Conservation (phyloP, 1,140 invertebrate genomes). For the Cepaea nemoralis region DNA sequence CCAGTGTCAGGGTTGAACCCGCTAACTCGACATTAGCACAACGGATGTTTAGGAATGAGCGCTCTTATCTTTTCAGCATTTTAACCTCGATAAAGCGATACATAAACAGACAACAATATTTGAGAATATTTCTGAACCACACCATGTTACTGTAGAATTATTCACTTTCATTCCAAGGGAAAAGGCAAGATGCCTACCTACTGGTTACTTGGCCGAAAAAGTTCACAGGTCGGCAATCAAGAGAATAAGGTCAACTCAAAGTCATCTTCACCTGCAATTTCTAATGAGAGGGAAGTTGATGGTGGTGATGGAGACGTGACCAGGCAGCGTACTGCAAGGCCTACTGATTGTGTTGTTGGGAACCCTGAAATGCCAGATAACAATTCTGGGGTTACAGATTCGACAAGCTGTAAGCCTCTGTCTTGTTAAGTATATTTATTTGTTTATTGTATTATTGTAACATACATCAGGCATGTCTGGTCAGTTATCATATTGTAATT, state of each 20-base stretch:
- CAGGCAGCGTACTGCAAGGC: not conserved
- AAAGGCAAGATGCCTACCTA: slow-evolving; percentile 32
- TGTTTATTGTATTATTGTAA: too few species aligned
- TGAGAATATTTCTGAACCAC: too few species aligned
- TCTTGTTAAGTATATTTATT: too few species aligned
- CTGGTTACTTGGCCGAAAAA: slow-evolving; percentile 19
- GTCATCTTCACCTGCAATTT: not conserved
- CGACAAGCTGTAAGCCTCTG: not conserved
- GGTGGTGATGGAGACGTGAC: slow-evolving; percentile 38
- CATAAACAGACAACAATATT: too few species aligned
- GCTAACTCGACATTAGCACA: too few species aligned
- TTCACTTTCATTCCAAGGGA: slow-evolving; percentile 16
- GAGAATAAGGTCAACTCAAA: not conserved
- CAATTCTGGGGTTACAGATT: not conserved
- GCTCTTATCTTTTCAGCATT: too few species aligned
- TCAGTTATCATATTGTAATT: too few species aligned
- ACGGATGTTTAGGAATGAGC: too few species aligned
- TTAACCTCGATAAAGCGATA: too few species aligned
- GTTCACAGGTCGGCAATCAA: not conserved
- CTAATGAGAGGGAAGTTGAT: not conserved
- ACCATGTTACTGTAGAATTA: too few species aligned
- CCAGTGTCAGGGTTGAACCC: too few species aligned
- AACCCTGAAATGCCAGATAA: not conserved
- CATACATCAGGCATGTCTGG: too few species aligned
- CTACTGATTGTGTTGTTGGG: not conserved